Percentiles rank a stretch among this genome's conserved stretches.
Evolutionary conservation across 2,113 vertebrate species (phyloP).

Genomic region (Ciconia stormi): DNA sequence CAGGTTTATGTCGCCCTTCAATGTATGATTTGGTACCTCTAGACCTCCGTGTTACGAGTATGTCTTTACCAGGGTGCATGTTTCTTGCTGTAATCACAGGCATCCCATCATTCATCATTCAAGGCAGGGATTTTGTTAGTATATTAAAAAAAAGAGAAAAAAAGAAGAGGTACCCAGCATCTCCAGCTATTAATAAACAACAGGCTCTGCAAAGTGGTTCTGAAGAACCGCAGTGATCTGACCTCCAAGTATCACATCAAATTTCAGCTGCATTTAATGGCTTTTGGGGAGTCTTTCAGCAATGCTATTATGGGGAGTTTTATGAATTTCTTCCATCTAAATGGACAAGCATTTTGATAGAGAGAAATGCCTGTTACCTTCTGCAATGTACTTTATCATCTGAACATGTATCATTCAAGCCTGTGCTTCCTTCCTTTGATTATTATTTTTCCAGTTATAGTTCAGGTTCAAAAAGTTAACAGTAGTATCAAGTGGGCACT

Average conservation of each 20-base stretch:
- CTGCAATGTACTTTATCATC: background rate
- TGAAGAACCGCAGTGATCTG: background rate
- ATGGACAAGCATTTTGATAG: background rate
- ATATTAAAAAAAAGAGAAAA: too few species aligned
- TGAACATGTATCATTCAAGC: background rate
- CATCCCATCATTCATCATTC: background rate
- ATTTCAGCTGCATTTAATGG: background rate
- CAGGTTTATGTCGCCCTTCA: background rate
- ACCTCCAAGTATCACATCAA: background rate
- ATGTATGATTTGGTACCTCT: background rate
- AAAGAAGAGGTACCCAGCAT: background rate
- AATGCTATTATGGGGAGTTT: background rate
- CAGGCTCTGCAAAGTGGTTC: background rate
- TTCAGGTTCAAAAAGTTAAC: background rate
- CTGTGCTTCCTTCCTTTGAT: background rate
- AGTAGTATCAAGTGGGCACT: background rate
- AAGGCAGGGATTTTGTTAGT: background rate
- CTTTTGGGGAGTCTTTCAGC: background rate
- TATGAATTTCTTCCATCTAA: background rate
- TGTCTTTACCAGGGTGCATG: background rate
- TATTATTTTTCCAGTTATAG: background rate
- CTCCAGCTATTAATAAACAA: background rate
- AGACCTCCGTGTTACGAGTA: background rate
- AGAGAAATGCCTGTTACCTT: background rate
- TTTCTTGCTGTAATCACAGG: background rate